Percentiles rank a stretch among this genome's conserved stretches.
phyloP scores from a whole-genome alignment of 2,888 invertebrate species.

The Andrena chrysosceles region DNA sequence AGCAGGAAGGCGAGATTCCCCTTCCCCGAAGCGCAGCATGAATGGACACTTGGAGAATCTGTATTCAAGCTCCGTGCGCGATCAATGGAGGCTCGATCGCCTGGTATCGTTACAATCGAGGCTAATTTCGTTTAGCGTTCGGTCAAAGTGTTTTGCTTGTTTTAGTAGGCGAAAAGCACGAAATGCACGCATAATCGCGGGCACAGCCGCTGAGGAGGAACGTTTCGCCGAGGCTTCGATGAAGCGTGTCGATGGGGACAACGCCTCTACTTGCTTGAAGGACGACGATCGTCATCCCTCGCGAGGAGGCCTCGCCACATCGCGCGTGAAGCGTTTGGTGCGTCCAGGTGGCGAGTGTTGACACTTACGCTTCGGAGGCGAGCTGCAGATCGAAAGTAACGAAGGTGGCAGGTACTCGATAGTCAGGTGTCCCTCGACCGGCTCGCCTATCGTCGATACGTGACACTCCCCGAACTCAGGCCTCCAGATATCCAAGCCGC shows the following conservation, averaged over 20 bases:
- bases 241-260: too few relatives aligned
- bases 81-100: slow-evolving; percentile 31
- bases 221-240: too few relatives aligned
- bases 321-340: background rate
- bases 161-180: background rate
- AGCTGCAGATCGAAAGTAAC: slow-evolving; percentile 3
- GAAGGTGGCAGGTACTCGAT: slow-evolving; percentile 10
- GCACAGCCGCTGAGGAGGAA: too few relatives aligned
- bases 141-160: background rate
- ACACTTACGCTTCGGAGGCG: slow-evolving; percentile 30
- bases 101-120: slow-evolving; percentile 48
- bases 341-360: slow-evolving; percentile 12
- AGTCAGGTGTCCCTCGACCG: background rate
- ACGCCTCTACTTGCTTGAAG: too few relatives aligned
- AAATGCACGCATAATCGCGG: too few relatives aligned
- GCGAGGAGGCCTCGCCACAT: background rate
- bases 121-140: slow-evolving; percentile 51
- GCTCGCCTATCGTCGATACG: slow-evolving; percentile 4
- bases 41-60: slow-evolving; percentile 13
- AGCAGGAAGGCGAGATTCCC: background rate
- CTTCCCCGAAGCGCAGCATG: background rate
- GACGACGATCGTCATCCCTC: slow-evolving; percentile 10
- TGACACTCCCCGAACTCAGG: background rate
- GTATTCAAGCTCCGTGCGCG: slow-evolving; percentile 13
- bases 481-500: slow-evolving; percentile 4